Percentiles rank a stretch among this genome's conserved stretches.
phyloP scores from a whole-genome alignment of 2,113 vertebrate genomes.

The Grus americana region DNA sequence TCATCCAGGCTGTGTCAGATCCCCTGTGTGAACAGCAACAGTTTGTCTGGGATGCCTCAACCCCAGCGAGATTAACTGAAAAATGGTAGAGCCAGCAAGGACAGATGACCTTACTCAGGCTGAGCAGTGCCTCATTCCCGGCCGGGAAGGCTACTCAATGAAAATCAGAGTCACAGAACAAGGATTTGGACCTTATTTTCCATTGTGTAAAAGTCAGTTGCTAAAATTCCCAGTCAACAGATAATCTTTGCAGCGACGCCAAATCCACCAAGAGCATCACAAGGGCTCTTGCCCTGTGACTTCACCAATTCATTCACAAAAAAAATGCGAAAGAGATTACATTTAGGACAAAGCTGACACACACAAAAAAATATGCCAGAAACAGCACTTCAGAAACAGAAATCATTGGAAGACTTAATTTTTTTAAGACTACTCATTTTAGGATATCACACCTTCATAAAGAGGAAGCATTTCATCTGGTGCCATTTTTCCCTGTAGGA shows the following conservation, averaged over 20 bases:
- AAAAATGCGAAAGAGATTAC: not conserved
- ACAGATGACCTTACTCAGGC: not conserved
- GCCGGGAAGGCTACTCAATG: not conserved
- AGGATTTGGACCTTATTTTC: not conserved
- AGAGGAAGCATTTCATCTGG: not conserved
- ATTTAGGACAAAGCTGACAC: not conserved
- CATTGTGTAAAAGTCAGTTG: not conserved
- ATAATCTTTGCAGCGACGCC: not conserved
- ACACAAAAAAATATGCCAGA: not conserved
- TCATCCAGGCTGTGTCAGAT: not conserved
- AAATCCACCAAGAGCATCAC: not conserved
- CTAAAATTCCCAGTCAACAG: not conserved
- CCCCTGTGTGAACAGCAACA: not conserved
- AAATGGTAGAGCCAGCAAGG: not conserved
- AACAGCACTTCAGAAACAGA: not conserved
- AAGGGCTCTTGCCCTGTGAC: not conserved
- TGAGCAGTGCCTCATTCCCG: not conserved
- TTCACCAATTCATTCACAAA: not conserved
- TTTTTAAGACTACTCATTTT: not conserved
- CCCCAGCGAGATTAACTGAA: not conserved
- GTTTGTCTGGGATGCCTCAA: not conserved
- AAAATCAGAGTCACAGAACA: not conserved
- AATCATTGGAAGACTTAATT: not conserved
- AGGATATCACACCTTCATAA: not conserved
- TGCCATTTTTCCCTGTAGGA: not conserved